These are phyloP conservation scores for Quadriops clusia DNA, from an alignment of 2,888 invertebrate species.

Conservation along the genomic window DNA sequence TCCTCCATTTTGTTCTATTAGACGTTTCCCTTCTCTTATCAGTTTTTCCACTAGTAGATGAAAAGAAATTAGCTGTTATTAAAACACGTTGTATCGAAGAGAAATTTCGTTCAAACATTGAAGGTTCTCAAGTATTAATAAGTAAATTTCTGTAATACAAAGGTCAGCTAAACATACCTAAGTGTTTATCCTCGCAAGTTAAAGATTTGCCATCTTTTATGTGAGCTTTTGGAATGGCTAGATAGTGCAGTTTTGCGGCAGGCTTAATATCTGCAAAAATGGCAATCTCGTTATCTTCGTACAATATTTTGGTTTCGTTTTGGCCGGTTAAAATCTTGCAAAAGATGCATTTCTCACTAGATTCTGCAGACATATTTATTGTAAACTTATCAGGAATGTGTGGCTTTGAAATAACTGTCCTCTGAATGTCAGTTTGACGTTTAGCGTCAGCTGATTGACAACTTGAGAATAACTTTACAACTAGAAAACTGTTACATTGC, in stretches of 20 bases:
- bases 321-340: conserved; percentile 59
- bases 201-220: conserved; percentile 63
- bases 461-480: too few relatives aligned
- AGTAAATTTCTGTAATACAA: conserved; percentile 6
- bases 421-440: too few relatives aligned
- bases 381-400: too few relatives aligned
- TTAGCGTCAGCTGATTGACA: too few relatives aligned
- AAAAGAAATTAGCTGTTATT: conserved; percentile 8
- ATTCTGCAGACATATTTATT: too few relatives aligned
- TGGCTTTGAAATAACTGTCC: too few relatives aligned
- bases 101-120: conserved; percentile 5
- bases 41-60: conserved; percentile 52
- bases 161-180: conserved; percentile 45
- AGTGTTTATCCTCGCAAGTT: conserved; percentile 48
- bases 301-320: conserved; percentile 49
- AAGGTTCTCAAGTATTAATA: not conserved
- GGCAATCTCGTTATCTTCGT: conserved; percentile 61
- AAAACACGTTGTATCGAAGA: too few relatives aligned
- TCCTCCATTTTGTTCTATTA: conserved; percentile 40
- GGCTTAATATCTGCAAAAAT: conserved; percentile 79
- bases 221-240: conserved; percentile 68
- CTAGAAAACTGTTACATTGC: too few relatives aligned
- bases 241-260: conserved; percentile 64
- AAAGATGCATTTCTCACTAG: conserved; percentile 55
- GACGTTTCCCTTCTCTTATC: conserved; percentile 42